phyloP scores from a whole-genome alignment of 2,888 invertebrate species.

The Perithous albicinctus region DNA sequence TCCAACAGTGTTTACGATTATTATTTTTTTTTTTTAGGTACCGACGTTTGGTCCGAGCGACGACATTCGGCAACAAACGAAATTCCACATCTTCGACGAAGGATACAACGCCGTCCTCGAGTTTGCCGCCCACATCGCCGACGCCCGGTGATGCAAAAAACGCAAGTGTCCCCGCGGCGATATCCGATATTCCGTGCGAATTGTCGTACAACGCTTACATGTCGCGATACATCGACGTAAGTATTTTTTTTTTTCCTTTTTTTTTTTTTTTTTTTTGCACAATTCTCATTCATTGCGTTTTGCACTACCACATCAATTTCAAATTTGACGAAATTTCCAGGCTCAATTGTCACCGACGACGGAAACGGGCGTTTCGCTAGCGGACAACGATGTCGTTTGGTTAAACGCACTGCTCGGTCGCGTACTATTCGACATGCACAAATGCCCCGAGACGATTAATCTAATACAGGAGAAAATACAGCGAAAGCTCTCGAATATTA shows the following conservation, averaged over 20 bases:
- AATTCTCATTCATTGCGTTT: neutral
- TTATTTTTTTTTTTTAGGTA: conserved; percentile 83
- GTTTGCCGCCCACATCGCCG: conserved; percentile 68
- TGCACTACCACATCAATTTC: neutral
- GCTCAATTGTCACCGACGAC: conserved; percentile 67
- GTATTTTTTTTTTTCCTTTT: conserved; percentile 48
- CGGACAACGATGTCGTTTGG: conserved; percentile 87
- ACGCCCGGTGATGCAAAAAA: conserved; percentile 75
- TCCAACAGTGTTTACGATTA: no score
- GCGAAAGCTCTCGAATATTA: conserved; percentile 93
- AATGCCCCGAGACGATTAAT: conserved; percentile 89
- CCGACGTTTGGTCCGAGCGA: conserved; percentile 85
- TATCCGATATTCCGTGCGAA: conserved; percentile 76
- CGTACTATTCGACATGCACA: conserved; percentile 93
- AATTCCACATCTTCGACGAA: conserved; percentile 75
- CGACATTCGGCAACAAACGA: conserved; percentile 79
- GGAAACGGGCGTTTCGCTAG: conserved; percentile 69
- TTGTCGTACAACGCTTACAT: conserved; percentile 81
- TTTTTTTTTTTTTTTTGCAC: no score
- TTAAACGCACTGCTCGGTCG: conserved; percentile 92
- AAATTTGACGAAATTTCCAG: conserved; percentile 56
- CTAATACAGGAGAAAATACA: conserved; percentile 92
- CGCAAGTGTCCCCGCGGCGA: conserved; percentile 67
- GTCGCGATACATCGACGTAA: conserved; percentile 80
- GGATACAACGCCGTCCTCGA: conserved; percentile 72